Conservation (phyloP, 2,113 vertebrate genomes). For the Sprattus sprattus region DNA sequence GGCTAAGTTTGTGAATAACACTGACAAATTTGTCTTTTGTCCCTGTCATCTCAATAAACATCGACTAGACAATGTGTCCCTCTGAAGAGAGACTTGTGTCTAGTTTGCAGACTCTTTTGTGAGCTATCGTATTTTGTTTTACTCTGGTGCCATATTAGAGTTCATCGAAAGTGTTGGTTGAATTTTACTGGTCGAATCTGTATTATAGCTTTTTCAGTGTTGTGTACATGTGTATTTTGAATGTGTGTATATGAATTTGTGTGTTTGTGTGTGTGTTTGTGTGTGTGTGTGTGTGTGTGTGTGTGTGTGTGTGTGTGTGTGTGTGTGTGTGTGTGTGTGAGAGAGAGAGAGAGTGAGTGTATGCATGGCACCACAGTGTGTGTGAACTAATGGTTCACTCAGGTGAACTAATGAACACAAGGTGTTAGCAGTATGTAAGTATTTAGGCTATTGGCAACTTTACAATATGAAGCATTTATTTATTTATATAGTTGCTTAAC, state of each 20-base stretch:
- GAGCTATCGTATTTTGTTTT: neutral
- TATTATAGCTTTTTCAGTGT: neutral
- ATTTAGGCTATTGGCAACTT: conserved; percentile 29
- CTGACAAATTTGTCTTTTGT: neutral
- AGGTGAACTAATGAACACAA: conserved; percentile 15
- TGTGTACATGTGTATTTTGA: neutral
- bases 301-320: neutral
- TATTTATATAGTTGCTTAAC: conserved; percentile 30
- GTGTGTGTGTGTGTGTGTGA: no score
- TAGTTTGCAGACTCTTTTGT: neutral
- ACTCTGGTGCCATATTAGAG: neutral
- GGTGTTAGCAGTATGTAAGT: conserved; percentile 13
- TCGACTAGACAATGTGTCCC: neutral
- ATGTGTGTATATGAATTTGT: no score
- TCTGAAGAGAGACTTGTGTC: neutral
- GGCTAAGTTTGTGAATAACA: neutral
- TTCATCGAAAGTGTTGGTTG: neutral
- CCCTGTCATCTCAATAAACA: neutral
- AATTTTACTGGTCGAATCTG: neutral
- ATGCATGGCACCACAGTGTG: no score
- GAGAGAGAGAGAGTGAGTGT: no score
- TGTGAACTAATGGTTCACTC: no score
- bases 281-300: conserved; percentile 2
- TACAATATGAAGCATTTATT: conserved; percentile 36
- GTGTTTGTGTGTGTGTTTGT: conserved; percentile 1